These are phyloP conservation scores for Drosophila recens DNA, from an alignment of 2,888 invertebrate genomes.

Conservation along the genomic window DNA sequence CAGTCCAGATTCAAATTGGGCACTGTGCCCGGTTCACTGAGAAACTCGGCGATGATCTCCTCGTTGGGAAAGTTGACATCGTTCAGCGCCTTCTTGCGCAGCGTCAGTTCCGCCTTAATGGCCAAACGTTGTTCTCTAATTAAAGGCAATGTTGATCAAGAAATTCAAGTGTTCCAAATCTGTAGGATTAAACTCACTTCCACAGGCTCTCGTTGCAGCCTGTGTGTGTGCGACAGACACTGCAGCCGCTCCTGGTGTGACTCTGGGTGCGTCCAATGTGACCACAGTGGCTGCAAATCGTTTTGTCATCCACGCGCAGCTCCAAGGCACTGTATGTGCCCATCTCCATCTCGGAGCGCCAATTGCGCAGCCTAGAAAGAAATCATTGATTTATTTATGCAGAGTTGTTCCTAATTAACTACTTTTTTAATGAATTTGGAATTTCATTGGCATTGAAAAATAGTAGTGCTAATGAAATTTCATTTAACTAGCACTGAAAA, in stretches of 20 bases:
- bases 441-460: no score
- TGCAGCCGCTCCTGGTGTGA: conserved; percentile 89
- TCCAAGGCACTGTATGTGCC: conserved; percentile 87
- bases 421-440: no score
- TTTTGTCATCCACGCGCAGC: conserved; percentile 86
- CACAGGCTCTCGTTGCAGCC: conserved; percentile 88
- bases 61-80: conserved; percentile 90
- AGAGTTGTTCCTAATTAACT: no score
- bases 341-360: conserved; percentile 87
- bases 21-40: conserved; percentile 86
- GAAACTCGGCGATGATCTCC: conserved; percentile 90
- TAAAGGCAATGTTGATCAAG: not conserved
- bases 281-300: conserved; percentile 90
- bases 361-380: conserved; percentile 87
- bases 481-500: no score
- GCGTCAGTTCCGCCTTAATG: conserved; percentile 89
- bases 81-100: conserved; percentile 89
- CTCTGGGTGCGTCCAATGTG: conserved; percentile 88
- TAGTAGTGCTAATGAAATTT: no score
- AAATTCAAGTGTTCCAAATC: not conserved
- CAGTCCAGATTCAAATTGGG: conserved; percentile 87
- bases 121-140: conserved; percentile 87
- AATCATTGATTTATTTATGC: no score
- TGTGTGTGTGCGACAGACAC: conserved; percentile 87
- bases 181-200: conserved; percentile 86